phyloP scores from a whole-genome alignment of 2,113 vertebrate genomes.

The Caretta caretta region DNA sequence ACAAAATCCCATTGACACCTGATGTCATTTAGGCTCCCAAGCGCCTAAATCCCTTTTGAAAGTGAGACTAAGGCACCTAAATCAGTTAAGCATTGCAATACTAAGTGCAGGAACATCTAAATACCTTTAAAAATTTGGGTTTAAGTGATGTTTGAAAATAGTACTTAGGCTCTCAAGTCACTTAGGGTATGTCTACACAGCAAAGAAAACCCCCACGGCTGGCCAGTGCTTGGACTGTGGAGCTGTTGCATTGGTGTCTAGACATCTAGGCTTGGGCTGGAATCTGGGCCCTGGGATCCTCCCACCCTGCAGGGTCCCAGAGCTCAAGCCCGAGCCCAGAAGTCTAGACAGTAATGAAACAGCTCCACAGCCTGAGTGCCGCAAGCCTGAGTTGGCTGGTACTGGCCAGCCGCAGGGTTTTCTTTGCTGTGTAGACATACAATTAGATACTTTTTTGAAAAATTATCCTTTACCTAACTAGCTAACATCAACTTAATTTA shows the following conservation, averaged over 20 bases:
- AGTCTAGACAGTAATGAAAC: too few relatives aligned
- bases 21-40: too few relatives aligned
- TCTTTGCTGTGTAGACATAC: too few relatives aligned
- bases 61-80: too few relatives aligned
- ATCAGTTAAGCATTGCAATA: neutral
- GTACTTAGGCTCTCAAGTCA: neutral
- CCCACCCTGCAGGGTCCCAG: neutral
- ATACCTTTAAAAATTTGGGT: neutral
- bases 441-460: neutral
- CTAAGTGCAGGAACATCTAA: neutral
- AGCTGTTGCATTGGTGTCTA: neutral
- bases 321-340: too few relatives aligned
- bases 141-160: neutral
- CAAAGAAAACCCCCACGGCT: neutral
- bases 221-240: too few relatives aligned
- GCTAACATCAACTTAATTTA: conserved; percentile 1
- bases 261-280: neutral
- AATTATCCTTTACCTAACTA: neutral
- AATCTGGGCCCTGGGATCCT: too few relatives aligned
- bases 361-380: too few relatives aligned
- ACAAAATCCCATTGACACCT: too few relatives aligned
- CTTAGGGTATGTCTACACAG: neutral
- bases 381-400: too few relatives aligned
- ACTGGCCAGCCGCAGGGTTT: too few relatives aligned
- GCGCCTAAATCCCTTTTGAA: neutral